phyloP scores from a whole-genome alignment of 2,113 vertebrate genomes.

The Triplophysa dalaica region DNA sequence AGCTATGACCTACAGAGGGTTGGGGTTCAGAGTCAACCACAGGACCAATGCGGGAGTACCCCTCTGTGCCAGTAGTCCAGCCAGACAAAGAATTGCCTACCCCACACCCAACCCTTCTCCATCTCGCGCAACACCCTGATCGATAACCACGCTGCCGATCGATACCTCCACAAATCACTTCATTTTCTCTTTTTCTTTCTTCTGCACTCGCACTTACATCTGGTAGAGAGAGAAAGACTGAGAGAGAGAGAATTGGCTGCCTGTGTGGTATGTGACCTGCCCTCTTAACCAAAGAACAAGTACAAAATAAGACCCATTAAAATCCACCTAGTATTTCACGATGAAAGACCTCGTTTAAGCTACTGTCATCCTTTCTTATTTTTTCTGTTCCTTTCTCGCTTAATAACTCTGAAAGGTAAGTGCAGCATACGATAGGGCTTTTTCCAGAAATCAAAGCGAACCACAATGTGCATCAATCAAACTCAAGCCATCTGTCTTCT shows the following conservation, averaged over 20 bases:
- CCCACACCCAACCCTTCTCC: conserved; percentile 46
- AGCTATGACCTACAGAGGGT: neutral
- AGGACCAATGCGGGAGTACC: conserved; percentile 7
- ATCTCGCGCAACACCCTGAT: conserved; percentile 61
- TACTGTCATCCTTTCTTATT: conserved; percentile 37
- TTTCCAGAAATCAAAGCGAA: conserved; percentile 64
- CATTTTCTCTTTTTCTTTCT: conserved; percentile 65
- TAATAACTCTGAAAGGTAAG: conserved; percentile 66
- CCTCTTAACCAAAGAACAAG: conserved; percentile 53
- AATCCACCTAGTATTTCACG: conserved; percentile 57
- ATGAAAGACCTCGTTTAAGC: conserved; percentile 56
- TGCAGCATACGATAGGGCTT: conserved; percentile 66
- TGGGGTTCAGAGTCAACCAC: conserved; percentile 1
- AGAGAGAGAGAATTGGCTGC: conserved; percentile 40
- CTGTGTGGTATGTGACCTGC: conserved; percentile 52
- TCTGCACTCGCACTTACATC: conserved; percentile 5
- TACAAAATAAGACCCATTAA: conserved; percentile 61
- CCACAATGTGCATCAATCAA: conserved; percentile 60
- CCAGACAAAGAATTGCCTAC: conserved; percentile 52
- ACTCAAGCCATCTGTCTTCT: conserved; percentile 47
- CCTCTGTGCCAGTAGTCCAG: conserved; percentile 3
- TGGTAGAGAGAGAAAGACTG: conserved; percentile 14
- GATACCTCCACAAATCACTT: conserved; percentile 72
- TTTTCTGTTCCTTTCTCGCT: conserved; percentile 38
- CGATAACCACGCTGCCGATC: conserved; percentile 70